phyloP scores from a whole-genome alignment of 2,797 vertebrate species.

The Peromyscus melanophrys region DNA sequence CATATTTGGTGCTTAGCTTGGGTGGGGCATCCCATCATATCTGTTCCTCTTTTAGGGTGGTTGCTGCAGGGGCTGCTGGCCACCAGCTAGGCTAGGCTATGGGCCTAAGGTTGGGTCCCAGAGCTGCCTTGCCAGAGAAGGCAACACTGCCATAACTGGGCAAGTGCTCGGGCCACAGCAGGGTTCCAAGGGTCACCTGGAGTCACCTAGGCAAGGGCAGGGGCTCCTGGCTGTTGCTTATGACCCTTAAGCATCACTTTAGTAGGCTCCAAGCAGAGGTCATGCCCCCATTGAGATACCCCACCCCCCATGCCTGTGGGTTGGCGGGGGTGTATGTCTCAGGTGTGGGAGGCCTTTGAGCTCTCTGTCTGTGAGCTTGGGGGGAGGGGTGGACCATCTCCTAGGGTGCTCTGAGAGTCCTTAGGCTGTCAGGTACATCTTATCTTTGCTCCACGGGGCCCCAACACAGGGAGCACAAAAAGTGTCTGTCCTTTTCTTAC shows the following conservation, averaged over 20 bases:
- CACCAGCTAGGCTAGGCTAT: background rate
- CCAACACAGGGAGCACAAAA: too few relatives aligned
- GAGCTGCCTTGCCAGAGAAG: background rate
- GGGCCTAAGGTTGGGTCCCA: background rate
- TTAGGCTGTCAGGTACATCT: accelerated
- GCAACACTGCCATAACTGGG: background rate
- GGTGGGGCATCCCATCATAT: background rate
- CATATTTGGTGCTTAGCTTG: background rate
- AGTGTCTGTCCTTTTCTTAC: background rate
- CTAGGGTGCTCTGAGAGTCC: background rate
- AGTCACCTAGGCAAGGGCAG: background rate
- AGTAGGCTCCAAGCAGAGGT: background rate
- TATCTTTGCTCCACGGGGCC: accelerated
- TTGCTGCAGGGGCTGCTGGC: background rate
- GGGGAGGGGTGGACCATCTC: background rate
- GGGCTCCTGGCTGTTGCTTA: background rate
- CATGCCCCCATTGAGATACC: accelerated
- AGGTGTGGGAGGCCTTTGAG: background rate
- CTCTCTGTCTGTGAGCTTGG: background rate
- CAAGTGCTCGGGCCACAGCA: background rate
- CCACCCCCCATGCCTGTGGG: background rate
- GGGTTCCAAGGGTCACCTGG: background rate
- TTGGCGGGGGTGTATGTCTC: background rate
- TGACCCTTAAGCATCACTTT: background rate
- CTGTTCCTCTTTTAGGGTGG: background rate